These are phyloP conservation scores for Synergus gifuensis DNA, from an alignment of 2,888 invertebrate species.

Conservation along the genomic window DNA sequence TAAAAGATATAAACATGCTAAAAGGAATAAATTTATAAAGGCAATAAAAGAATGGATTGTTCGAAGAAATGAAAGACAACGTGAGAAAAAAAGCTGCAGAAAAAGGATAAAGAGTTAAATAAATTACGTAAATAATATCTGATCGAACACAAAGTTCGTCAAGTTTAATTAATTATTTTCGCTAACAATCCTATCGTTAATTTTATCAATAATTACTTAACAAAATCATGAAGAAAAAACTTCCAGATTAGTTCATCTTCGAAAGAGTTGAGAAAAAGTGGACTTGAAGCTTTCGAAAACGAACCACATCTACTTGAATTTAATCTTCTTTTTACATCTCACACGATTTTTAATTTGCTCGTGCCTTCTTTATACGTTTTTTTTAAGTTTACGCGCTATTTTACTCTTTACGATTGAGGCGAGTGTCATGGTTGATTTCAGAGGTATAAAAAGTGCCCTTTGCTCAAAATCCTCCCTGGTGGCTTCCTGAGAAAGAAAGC, in stretches of 20 bases:
- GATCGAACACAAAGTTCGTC: not conserved
- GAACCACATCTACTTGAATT: not conserved
- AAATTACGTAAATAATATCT: conserved; percentile 24
- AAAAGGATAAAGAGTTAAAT: not conserved
- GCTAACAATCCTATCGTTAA: conserved; percentile 11
- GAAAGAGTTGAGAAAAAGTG: not conserved
- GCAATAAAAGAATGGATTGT: not conserved
- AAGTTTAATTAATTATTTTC: not conserved
- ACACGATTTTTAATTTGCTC: not conserved
- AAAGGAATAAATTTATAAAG: too few relatives aligned
- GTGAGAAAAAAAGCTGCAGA: not conserved
- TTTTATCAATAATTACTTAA: conserved; percentile 18
- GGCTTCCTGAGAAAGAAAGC: conserved; percentile 5
- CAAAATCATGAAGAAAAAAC: conserved; percentile 14
- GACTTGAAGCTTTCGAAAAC: not conserved
- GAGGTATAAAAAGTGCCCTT: conserved; percentile 26
- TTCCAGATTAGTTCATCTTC: not conserved
- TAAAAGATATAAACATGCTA: too few relatives aligned
- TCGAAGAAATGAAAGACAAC: conserved; percentile 16
- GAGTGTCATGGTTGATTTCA: conserved; percentile 8
- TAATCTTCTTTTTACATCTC: not conserved
- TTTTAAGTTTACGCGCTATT: not conserved
- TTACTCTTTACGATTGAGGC: conserved; percentile 20
- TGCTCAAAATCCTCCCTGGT: conserved; percentile 1
- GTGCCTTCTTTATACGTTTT: not conserved